Evolutionary conservation across 2,888 invertebrate species (phyloP).

Genomic region (Deilephila elpenor): DNA sequence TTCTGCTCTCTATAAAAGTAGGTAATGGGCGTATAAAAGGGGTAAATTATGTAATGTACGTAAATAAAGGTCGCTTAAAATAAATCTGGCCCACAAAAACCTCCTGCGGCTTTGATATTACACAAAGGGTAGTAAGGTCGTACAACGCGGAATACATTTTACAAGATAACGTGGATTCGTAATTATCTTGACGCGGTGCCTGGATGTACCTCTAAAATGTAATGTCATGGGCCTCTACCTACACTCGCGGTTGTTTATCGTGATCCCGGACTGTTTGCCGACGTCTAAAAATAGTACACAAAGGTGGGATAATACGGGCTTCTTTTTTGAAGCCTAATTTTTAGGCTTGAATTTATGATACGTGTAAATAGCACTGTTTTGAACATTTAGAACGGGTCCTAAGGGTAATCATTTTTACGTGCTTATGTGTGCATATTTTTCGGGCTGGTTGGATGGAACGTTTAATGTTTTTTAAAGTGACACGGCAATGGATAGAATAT

Average conservation of each 20-base stretch:
- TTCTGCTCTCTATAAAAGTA: not conserved
- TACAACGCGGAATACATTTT: constrained; percentile 15
- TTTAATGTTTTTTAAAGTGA: no score
- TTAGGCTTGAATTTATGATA: not conserved
- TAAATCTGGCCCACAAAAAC: not conserved
- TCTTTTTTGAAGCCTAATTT: not conserved
- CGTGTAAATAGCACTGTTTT: not conserved
- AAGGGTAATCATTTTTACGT: not conserved
- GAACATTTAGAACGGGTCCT: not conserved
- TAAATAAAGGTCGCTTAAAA: not conserved
- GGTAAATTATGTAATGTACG: not conserved
- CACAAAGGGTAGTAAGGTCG: not conserved
- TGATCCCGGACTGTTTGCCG: not conserved
- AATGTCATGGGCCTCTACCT: constrained; percentile 34
- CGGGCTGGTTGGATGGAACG: no score
- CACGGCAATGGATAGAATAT: no score
- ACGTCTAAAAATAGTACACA: not conserved
- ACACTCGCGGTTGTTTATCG: constrained; percentile 25
- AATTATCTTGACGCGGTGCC: constrained; percentile 31
- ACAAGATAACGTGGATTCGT: constrained; percentile 12
- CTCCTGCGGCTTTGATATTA: not conserved
- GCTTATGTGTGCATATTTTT: not conserved
- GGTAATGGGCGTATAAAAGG: not conserved
- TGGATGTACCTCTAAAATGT: constrained; percentile 33
- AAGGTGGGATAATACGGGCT: not conserved